Base-by-base conservation (phyloP, 1,140 invertebrate genomes). In the Archegozetes longisetosus region DNA sequence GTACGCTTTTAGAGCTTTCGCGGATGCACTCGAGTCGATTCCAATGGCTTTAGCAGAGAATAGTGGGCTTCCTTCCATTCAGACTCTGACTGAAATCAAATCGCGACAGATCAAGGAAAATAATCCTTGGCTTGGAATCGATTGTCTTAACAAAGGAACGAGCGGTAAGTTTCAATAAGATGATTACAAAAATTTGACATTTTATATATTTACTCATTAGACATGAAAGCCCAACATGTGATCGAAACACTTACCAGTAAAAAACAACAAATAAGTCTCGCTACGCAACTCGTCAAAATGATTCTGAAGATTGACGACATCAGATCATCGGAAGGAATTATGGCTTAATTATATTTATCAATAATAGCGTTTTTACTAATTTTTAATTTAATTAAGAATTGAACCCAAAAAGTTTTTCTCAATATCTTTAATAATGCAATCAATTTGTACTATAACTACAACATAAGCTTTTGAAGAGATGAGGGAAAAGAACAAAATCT, bases 251-350 rank as follows among this genome's bases (percentile, higher is more conserved):
- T 99, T 22, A 85, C 88, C 69, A 91, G 90, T 46, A 99, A 99
- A 79, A 90, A 89, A 65, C 93, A 98, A 69, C 96, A 99, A 75
- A 88, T 99, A 23, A 76, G 93, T 24, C 75, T 99, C 56, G 94
- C 96, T 1, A 96, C 95, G 0, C 88, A 96, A 70, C 78, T 99
- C 25, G 93, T 98, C 6, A 95, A 96, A 73, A 99, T 99, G 95
- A 98, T 99, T 64, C 78, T 99, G 48, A 99, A 98, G 75, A 99
- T 99, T 61, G 96, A 99, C 74, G 96, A 99, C 71, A 86, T 99
- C 53, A 80, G 95, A 62, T 85, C 85, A 3, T 82, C 84, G 4
- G 60, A 61, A 51, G 57, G 57, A 20, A 40, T 40, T 6, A 9
- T 40, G 6, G 32, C 6, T 9, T 40, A 40, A 40, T 9, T 17